Evolutionary conservation across 2,797 vertebrate genomes (phyloP).

Genomic region (Momotus momota): DNA sequence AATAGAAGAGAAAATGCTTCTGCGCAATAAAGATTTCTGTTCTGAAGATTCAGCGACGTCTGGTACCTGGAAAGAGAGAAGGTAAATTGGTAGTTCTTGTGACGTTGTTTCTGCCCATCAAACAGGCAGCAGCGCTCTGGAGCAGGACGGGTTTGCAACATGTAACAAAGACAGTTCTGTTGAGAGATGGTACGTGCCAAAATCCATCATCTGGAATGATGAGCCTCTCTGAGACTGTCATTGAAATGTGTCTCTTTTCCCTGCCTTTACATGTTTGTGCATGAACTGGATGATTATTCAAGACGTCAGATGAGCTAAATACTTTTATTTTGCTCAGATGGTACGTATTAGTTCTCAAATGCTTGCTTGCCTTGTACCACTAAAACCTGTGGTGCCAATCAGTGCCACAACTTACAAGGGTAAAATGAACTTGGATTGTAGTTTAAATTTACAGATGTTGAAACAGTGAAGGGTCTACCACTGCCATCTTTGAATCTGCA

Average conservation of each 20-base stretch:
- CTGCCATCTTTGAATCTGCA: background rate
- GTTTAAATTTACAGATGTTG: background rate
- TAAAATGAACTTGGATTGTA: background rate
- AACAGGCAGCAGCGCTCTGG: background rate
- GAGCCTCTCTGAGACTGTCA: background rate
- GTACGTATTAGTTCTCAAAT: conserved; percentile 49
- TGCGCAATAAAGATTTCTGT: background rate
- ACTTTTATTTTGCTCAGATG: conserved; percentile 44
- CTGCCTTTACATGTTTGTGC: conserved; percentile 10
- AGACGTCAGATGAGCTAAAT: conserved; percentile 13
- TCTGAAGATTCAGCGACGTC: background rate
- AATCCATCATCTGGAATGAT: background rate
- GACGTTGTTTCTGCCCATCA: background rate
- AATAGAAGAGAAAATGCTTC: background rate
- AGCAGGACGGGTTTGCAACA: background rate
- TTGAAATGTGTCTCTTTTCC: conserved; percentile 36
- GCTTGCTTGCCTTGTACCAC: background rate
- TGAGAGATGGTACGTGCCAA: background rate
- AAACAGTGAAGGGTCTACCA: background rate
- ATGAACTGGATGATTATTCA: conserved; percentile 37
- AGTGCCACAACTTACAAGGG: background rate
- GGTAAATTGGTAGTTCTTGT: background rate
- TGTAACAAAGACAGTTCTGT: background rate
- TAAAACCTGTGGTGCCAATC: background rate
- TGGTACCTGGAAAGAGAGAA: background rate